These are phyloP conservation scores for Onychomys torridus DNA, from an alignment of 2,797 vertebrate species.

Conservation along the genomic window DNA sequence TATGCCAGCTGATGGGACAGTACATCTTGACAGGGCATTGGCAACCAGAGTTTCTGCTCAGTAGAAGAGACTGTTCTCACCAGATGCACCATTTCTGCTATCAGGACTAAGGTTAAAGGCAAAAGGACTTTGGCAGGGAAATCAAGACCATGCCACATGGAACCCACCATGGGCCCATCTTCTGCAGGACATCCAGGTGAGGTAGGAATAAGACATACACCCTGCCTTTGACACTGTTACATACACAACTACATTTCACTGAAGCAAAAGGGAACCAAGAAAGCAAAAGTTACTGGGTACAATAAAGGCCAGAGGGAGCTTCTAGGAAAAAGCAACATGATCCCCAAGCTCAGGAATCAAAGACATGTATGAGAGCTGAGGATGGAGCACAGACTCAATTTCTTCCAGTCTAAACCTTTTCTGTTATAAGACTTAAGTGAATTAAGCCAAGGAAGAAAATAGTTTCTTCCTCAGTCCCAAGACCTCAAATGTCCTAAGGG, in stretches of 20 bases:
- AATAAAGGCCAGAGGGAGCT: not conserved
- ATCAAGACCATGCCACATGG: not conserved
- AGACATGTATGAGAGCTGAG: not conserved
- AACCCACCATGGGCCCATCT: not conserved
- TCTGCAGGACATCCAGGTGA: not conserved
- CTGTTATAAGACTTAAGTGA: not conserved
- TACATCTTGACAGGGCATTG: not conserved
- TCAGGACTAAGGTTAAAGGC: not conserved
- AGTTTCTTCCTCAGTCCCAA: not conserved
- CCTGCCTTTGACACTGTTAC: not conserved
- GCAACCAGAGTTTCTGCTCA: not conserved
- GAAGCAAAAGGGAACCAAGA: not conserved
- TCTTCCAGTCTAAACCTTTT: conserved; percentile 20
- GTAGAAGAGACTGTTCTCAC: not conserved
- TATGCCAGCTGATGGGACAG: not conserved
- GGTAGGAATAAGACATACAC: not conserved
- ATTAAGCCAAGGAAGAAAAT: conserved; percentile 3
- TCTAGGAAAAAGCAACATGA: not conserved
- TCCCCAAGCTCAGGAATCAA: not conserved
- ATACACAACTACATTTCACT: not conserved
- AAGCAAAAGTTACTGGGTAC: not conserved
- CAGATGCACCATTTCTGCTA: not conserved
- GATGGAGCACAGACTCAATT: not conserved
- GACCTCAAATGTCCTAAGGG: not conserved
- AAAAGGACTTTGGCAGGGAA: not conserved